Base-by-base conservation (phyloP, 2,888 invertebrate species). In the Luperina nickerlii region DNA sequence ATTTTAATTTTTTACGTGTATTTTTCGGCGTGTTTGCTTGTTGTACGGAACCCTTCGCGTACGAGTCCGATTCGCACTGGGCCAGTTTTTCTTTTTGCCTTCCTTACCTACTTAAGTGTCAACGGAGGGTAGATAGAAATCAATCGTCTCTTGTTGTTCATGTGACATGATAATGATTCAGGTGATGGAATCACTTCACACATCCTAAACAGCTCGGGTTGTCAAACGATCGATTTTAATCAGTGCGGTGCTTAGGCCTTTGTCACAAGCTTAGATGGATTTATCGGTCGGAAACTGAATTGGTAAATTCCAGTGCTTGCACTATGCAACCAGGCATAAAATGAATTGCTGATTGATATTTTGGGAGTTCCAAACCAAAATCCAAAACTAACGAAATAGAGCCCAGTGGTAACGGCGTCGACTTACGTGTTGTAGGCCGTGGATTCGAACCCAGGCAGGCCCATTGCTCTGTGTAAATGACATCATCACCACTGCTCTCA, bases 91-190 rank as follows among this genome's bases (percentile, higher is more conserved):
- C 32, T 48, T 48, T 57, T 48, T 57, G 24, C 3, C 11, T 24
- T 3, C 24, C 20, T 27, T 57, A 71, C 65, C 2, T 48, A n/a
- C 24, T 24, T 3, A 54, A 6, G 20, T 42, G 66, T 71, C 73
- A 67, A 81, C 66, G 8, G 60, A 68, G 18, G 65, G 70, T 79
- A 42, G 60, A 63, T 51, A 51, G 2, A 80, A 65, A 71, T 79
- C 70, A 71, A 81, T 79, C 66, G 66, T 20, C 51, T 54, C 51
- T n/a, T 45, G 42, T 38, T 57, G 38, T 32, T 42, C 38, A 63
- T 32, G 48, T 65, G 57, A 69, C 80, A 18, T 48, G 67, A 51
- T 60, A 72, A 60, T n/a, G 63, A 74, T 57, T 63, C n/a, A 65
- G 38, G 68, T 62, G 62, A 57, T 20, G 63, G 38, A 42, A 42